Evolutionary conservation across 2,888 invertebrate genomes (phyloP).

Genomic region (Heterodera filipjevi): DNA sequence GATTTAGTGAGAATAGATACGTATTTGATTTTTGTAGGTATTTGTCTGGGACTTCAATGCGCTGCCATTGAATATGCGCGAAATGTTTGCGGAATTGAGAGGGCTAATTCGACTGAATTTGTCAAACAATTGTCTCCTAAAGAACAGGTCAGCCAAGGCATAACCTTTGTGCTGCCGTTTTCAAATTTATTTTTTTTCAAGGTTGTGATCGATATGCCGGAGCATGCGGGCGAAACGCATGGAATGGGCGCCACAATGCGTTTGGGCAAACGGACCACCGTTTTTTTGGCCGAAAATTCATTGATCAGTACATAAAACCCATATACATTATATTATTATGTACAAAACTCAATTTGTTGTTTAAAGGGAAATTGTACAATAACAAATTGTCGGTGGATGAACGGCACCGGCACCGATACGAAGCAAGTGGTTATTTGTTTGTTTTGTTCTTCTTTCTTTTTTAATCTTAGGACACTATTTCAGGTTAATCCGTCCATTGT

Average conservation of each 20-base stretch:
- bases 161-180: background rate
- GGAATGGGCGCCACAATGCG: constrained; percentile 94
- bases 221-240: constrained; percentile 83
- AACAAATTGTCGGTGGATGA: constrained; percentile 76
- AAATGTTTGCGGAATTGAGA: constrained; percentile 78
- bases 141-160: constrained; percentile 42
- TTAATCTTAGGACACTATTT: background rate
- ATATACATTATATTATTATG: background rate
- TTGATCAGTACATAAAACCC: constrained; percentile 46
- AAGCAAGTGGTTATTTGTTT: constrained; percentile 67
- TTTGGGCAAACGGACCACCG: constrained; percentile 86
- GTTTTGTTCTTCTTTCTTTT: background rate
- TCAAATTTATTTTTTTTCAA: constrained; percentile 29
- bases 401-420: constrained; percentile 93
- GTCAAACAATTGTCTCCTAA: constrained; percentile 69
- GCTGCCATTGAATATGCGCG: constrained; percentile 92
- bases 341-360: constrained; percentile 14
- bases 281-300: constrained; percentile 73
- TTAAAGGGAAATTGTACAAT: constrained; percentile 56
- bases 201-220: constrained; percentile 92
- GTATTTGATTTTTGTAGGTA: constrained; percentile 66
- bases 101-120: constrained; percentile 86
- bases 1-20: background rate
- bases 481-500: constrained; percentile 81
- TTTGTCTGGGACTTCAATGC: constrained; percentile 96